These are phyloP conservation scores for Drosophila bocki DNA, from an alignment of 1,140 invertebrate genomes.

Conservation along the genomic window DNA sequence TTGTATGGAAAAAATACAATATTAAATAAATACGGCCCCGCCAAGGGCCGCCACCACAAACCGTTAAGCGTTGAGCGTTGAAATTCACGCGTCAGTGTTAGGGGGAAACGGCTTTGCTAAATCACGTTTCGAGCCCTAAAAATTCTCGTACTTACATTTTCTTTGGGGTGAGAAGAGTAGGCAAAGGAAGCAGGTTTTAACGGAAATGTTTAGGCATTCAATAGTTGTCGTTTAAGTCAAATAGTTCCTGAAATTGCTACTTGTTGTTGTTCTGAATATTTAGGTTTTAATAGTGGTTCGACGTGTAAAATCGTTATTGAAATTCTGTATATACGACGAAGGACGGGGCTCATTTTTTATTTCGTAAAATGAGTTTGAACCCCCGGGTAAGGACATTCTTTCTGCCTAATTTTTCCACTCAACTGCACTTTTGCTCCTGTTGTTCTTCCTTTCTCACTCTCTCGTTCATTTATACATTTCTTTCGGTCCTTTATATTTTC, in stretches of 20 bases:
- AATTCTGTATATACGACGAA: constrained; percentile 7
- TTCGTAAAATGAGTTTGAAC: constrained; percentile 53
- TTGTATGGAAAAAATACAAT: constrained; percentile 76
- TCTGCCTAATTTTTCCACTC: constrained; percentile 81
- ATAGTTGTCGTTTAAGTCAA: constrained; percentile 4
- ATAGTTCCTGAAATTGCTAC: constrained; percentile 2
- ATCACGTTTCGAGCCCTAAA: constrained; percentile 26
- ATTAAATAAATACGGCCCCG: constrained; percentile 77
- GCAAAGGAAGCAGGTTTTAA: constrained; percentile 22
- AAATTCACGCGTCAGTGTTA: constrained; percentile 73
- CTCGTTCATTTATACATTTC: constrained; percentile 68
- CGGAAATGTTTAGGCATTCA: constrained; percentile 2
- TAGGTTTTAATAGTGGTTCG: background rate
- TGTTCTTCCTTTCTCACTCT: constrained; percentile 43
- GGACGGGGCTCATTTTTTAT: constrained; percentile 49
- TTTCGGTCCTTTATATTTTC: constrained; percentile 50
- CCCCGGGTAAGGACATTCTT: constrained; percentile 62
- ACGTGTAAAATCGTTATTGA: background rate
- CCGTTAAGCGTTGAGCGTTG: constrained; percentile 79
- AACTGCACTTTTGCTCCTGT: constrained; percentile 70
- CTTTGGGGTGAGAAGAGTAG: constrained; percentile 15
- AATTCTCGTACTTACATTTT: constrained; percentile 4
- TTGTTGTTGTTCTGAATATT: constrained; percentile 3
- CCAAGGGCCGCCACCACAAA: constrained; percentile 69
- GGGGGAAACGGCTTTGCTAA: constrained; percentile 48